Evolutionary conservation across 2,113 vertebrate genomes (phyloP).

Genomic region (Lasiurus cinereus): DNA sequence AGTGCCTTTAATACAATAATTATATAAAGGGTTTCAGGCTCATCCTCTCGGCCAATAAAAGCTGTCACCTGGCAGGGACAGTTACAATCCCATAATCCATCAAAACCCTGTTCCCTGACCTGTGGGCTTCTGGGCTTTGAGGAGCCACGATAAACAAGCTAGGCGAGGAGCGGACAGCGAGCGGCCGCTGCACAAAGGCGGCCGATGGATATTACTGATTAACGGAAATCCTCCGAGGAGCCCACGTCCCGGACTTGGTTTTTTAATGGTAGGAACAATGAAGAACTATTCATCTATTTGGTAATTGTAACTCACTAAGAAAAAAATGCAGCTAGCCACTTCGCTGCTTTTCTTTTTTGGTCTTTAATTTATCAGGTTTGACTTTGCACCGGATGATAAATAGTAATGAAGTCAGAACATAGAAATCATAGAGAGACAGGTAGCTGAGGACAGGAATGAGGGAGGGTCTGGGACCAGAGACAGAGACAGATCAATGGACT

Average conservation of each 20-base stretch:
- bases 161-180: slow-evolving; percentile 86
- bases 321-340: background rate
- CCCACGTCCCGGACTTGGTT: slow-evolving; percentile 29
- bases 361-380: slow-evolving; percentile 76
- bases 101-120: slow-evolving; percentile 97
- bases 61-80: slow-evolving; percentile 95
- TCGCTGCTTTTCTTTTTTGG: slow-evolving; percentile 39
- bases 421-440: slow-evolving; percentile 37
- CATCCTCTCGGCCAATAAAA: slow-evolving; percentile 99
- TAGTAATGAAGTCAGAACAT: slow-evolving; percentile 66
- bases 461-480: background rate
- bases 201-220: slow-evolving; percentile 84
- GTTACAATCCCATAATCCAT: slow-evolving; percentile 98
- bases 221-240: slow-evolving; percentile 67
- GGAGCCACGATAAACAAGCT: slow-evolving; percentile 91
- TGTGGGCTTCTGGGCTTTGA: slow-evolving; percentile 92
- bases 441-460: background rate
- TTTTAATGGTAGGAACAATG: slow-evolving; percentile 51
- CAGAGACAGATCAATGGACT: background rate
- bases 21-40: slow-evolving; percentile 99
- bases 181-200: slow-evolving; percentile 86
- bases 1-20: slow-evolving; percentile 99
- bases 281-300: slow-evolving; percentile 67
- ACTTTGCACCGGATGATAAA: slow-evolving; percentile 76
- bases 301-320: slow-evolving; percentile 61